phyloP scores from a whole-genome alignment of 2,113 vertebrate genomes.

The Oreochromis spilurus region DNA sequence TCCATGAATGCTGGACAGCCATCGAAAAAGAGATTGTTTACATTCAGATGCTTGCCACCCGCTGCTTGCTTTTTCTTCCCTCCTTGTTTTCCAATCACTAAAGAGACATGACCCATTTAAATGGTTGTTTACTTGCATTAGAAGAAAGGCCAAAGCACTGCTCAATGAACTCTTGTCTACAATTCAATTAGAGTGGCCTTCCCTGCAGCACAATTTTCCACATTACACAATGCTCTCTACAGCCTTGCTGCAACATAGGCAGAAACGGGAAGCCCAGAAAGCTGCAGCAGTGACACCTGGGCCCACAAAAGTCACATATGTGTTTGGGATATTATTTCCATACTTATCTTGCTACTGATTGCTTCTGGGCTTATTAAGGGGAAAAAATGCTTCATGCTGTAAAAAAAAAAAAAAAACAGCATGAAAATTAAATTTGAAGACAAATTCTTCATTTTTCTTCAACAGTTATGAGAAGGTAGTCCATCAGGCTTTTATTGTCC shows the following conservation, averaged over 20 bases:
- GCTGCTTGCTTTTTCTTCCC: constrained; percentile 60
- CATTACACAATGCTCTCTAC: constrained; percentile 37
- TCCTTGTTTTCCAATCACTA: constrained; percentile 62
- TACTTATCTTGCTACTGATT: background rate
- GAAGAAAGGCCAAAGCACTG: constrained; percentile 71
- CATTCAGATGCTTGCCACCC: constrained; percentile 69
- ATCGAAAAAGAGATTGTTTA: constrained; percentile 71
- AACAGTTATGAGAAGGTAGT: background rate
- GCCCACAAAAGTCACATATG: background rate
- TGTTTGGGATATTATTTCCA: background rate
- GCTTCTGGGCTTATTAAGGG: rapidly evolving
- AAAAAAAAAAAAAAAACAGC: background rate
- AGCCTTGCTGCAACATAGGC: constrained; percentile 5
- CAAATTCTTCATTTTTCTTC: background rate
- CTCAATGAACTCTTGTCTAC: constrained; percentile 82
- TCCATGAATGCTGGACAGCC: constrained; percentile 70
- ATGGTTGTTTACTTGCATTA: constrained; percentile 79
- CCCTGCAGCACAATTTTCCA: constrained; percentile 61
- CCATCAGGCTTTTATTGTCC: background rate
- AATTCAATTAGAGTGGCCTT: constrained; percentile 78
- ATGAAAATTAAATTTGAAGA: background rate
- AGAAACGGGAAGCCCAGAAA: background rate
- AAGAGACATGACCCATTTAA: constrained; percentile 77
- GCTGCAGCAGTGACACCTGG: constrained; percentile 10
- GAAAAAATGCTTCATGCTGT: background rate